These are phyloP conservation scores for Hippasteria phrygiana DNA, from an alignment of 53 echinoderm and acorn worm species.

Conservation along the genomic window DNA sequence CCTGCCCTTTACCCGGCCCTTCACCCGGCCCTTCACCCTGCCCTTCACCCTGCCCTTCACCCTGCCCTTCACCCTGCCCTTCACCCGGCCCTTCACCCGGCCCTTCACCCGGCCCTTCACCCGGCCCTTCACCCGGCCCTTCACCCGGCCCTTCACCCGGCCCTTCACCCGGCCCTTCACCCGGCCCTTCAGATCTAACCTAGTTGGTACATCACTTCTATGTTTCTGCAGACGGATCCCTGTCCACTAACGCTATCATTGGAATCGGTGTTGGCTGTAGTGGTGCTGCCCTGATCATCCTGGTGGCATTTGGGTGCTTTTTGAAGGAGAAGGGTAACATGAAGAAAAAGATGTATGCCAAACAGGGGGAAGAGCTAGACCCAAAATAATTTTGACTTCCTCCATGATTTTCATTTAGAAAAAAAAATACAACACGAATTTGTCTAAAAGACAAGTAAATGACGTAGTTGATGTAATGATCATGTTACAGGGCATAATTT, in stretches of 20 bases:
- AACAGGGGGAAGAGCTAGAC: neutral
- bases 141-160: neutral
- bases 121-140: neutral
- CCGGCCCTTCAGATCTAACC: neutral
- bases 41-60: too few species aligned
- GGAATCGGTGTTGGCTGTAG: slow-evolving; percentile 4
- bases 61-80: neutral
- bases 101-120: neutral
- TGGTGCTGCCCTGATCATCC: neutral
- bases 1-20: too few species aligned
- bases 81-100: neutral
- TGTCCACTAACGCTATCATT: neutral
- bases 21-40: too few species aligned
- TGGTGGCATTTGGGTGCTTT: neutral
- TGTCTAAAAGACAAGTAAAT: too few species aligned
- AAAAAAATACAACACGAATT: too few species aligned
- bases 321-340: neutral
- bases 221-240: neutral
- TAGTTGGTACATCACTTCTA: neutral
- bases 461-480: too few species aligned
- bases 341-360: slow-evolving; percentile 17
- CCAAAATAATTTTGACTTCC: too few species aligned
- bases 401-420: too few species aligned
- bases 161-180: neutral
- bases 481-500: too few species aligned